Percentiles rank a stretch among this genome's conserved stretches.
These are phyloP conservation scores for Monochamus saltuarius DNA, from an alignment of 1,140 invertebrate genomes.

Conservation along the genomic window DNA sequence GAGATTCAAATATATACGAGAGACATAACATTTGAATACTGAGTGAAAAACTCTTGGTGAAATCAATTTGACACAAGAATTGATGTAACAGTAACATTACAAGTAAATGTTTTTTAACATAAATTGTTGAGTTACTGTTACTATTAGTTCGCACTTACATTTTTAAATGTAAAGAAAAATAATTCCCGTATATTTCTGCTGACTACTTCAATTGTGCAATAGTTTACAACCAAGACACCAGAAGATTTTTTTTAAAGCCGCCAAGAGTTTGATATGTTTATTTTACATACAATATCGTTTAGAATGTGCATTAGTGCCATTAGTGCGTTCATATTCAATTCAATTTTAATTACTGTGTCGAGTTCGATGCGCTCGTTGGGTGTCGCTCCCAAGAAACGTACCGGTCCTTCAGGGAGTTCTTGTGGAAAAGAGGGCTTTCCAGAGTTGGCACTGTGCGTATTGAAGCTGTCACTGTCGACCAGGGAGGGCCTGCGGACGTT, in stretches of 20 bases:
- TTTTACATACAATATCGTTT: conserved; percentile 8
- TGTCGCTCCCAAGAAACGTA: conserved; percentile 60
- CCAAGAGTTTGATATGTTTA: conserved; percentile 25
- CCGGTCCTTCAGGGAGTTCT: conserved; percentile 57
- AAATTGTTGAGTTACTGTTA: too few relatives aligned
- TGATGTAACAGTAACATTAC: too few relatives aligned
- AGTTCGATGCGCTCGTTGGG: conserved; percentile 58
- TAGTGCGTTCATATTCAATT: conserved; percentile 13
- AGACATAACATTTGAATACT: too few relatives aligned
- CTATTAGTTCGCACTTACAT: too few relatives aligned
- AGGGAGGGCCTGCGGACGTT: conserved; percentile 67
- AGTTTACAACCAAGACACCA: background rate
- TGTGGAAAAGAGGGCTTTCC: conserved; percentile 55
- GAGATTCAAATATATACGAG: too few relatives aligned
- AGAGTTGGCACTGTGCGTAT: conserved; percentile 60
- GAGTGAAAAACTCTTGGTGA: too few relatives aligned
- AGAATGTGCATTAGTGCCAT: background rate
- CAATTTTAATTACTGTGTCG: conserved; percentile 37
- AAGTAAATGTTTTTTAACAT: too few relatives aligned
- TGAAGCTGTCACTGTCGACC: conserved; percentile 77
- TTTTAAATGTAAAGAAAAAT: too few relatives aligned
- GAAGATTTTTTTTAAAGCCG: background rate
- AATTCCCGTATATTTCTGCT: background rate
- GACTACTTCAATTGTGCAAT: too few relatives aligned
- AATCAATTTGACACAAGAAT: too few relatives aligned